phyloP scores from a whole-genome alignment of 2,797 vertebrate species.

The Paratrypauchen microcephalus region DNA sequence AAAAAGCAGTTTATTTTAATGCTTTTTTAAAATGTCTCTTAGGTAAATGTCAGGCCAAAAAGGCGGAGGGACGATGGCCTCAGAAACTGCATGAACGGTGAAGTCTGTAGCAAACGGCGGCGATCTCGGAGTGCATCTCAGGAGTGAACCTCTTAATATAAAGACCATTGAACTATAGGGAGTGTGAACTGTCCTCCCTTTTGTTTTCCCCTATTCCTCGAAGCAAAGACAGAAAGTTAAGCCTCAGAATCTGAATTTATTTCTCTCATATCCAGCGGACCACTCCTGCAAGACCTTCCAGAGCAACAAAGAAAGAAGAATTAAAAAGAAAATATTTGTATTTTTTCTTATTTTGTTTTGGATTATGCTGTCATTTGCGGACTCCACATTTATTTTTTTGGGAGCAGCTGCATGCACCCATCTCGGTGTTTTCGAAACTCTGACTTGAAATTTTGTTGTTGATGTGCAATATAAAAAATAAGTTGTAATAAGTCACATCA shows the following conservation, averaged over 20 bases:
- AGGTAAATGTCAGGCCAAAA: constrained; percentile 65
- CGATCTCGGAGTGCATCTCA: constrained; percentile 62
- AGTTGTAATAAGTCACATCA: constrained; percentile 33
- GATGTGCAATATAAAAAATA: constrained; percentile 64
- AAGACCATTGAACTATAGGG: constrained; percentile 27
- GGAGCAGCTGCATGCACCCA: constrained; percentile 55
- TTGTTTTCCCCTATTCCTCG: constrained; percentile 37
- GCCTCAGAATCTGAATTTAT: constrained; percentile 55
- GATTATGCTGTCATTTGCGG: constrained; percentile 41
- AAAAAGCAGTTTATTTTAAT: no score
- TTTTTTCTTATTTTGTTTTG: constrained; percentile 34
- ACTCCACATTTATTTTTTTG: constrained; percentile 46
- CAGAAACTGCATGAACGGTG: constrained; percentile 62
- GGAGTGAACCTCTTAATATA: constrained; percentile 54
- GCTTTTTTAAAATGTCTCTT: constrained; percentile 9
- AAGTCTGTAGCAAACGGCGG: constrained; percentile 63
- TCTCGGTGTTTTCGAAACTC: constrained; percentile 52
- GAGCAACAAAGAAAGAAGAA: constrained; percentile 29
- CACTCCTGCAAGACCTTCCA: constrained; percentile 56
- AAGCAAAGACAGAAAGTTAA: constrained; percentile 49
- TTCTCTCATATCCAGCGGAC: constrained; percentile 52
- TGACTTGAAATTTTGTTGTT: constrained; percentile 56
- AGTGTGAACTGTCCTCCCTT: constrained; percentile 39
- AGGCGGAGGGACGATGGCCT: constrained; percentile 62
- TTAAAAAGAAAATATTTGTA: constrained; percentile 14